Evolutionary conservation across 2,888 invertebrate genomes (phyloP).

Genomic region (Brachycybe producta): DNA sequence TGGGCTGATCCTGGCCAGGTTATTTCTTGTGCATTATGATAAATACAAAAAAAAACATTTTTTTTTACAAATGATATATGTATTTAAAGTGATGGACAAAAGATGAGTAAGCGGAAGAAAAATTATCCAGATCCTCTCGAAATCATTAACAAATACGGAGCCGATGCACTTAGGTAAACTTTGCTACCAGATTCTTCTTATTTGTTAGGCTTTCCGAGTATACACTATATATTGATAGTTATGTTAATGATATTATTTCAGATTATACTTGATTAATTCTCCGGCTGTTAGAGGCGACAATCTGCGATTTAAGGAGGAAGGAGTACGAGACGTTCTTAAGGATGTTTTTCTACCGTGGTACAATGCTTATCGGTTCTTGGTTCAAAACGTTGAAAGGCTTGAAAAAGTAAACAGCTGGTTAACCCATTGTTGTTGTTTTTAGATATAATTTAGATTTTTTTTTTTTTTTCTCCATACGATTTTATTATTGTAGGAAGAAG

Average conservation of each 20-base stretch:
- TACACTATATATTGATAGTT: background rate
- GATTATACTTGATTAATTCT: constrained; percentile 88
- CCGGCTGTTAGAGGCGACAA: constrained; percentile 96
- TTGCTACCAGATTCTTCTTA: background rate
- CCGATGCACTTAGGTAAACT: constrained; percentile 70
- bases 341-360: constrained; percentile 95
- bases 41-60: background rate
- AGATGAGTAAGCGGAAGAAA: constrained; percentile 98
- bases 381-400: constrained; percentile 80
- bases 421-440: too few relatives aligned
- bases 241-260: constrained; percentile 23
- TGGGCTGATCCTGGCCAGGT: constrained; percentile 78
- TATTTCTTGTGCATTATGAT: constrained; percentile 1
- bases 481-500: constrained; percentile 32
- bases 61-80: background rate
- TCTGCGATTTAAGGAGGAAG: constrained; percentile 90
- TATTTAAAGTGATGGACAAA: constrained; percentile 68
- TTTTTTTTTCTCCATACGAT: background rate
- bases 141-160: constrained; percentile 81
- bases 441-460: background rate
- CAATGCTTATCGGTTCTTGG: constrained; percentile 61
- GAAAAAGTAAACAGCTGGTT: constrained; percentile 40
- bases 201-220: background rate
- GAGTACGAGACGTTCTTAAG: constrained; percentile 88
- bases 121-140: constrained; percentile 96